These are phyloP conservation scores for Patella caerulea DNA, from an alignment of 2,888 invertebrate genomes.

Conservation along the genomic window DNA sequence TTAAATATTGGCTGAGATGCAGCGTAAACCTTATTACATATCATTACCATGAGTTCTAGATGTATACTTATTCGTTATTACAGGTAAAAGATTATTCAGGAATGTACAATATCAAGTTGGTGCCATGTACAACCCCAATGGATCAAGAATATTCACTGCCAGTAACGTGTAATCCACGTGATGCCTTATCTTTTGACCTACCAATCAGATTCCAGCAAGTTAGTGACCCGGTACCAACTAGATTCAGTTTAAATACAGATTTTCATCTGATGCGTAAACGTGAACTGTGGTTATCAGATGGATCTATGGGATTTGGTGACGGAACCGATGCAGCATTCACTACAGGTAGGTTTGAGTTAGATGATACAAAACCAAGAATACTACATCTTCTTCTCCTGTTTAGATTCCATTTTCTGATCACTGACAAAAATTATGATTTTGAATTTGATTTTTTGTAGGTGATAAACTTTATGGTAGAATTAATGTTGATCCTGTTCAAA, in stretches of 20 bases:
- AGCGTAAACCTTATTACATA: too few relatives aligned
- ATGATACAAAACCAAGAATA: too few relatives aligned
- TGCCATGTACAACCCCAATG: constrained; percentile 66
- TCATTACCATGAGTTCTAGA: too few relatives aligned
- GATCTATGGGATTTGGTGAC: constrained; percentile 47
- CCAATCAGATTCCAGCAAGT: constrained; percentile 71
- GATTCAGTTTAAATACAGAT: constrained; percentile 68
- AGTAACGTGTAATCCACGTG: constrained; percentile 62
- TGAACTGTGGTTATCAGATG: constrained; percentile 65
- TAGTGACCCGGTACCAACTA: constrained; percentile 68
- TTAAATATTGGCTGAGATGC: too few relatives aligned
- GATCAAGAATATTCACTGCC: constrained; percentile 59
- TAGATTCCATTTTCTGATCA: too few relatives aligned
- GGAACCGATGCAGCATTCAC: constrained; percentile 63
- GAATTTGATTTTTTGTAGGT: constrained; percentile 46
- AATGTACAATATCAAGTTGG: constrained; percentile 62
- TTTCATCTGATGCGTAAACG: constrained; percentile 65
- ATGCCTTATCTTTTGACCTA: constrained; percentile 67
- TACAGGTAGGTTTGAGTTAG: constrained; percentile 52
- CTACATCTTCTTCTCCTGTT: too few relatives aligned
- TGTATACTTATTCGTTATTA: constrained; percentile 13
- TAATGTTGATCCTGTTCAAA: constrained; percentile 67
- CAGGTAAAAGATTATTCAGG: constrained; percentile 71
- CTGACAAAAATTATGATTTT: background rate
- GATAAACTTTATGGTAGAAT: constrained; percentile 69